Conservation (phyloP, 2,797 vertebrate genomes). For the Setipinna tenuifilis region DNA sequence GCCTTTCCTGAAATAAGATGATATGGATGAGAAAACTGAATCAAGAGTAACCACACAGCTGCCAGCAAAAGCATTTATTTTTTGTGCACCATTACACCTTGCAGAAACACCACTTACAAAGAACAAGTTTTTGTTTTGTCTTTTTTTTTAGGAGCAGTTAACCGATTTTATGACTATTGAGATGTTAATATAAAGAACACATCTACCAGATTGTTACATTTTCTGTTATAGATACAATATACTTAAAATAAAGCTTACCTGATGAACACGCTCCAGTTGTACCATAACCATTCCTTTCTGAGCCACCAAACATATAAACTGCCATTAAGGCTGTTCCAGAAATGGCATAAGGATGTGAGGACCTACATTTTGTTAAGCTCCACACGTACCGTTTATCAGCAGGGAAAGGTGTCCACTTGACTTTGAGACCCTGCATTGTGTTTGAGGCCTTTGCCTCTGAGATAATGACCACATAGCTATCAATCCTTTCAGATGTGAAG, state of each 20-base stretch:
- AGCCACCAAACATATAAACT: slow-evolving; percentile 59
- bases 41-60: no score
- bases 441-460: slow-evolving; percentile 42
- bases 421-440: slow-evolving; percentile 11
- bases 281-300: slow-evolving; percentile 44
- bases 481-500: slow-evolving; percentile 44
- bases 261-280: slow-evolving; percentile 59
- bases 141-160: no score
- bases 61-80: no score
- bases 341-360: slow-evolving; percentile 41
- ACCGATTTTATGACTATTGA: no score
- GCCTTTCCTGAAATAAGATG: slow-evolving; percentile 28
- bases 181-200: no score
- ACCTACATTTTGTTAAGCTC: slow-evolving; percentile 27
- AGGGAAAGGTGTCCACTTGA: slow-evolving; percentile 45
- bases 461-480: slow-evolving; percentile 48
- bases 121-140: no score
- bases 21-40: no score
- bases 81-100: no score
- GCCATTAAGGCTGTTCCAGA: slow-evolving; percentile 43
- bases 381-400: slow-evolving; percentile 51
- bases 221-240: no score
- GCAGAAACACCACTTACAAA: no score
- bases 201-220: no score
- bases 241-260: slow-evolving; percentile 38